phyloP scores from a whole-genome alignment of 2,113 vertebrate genomes.

The Pterocles orientalis region DNA sequence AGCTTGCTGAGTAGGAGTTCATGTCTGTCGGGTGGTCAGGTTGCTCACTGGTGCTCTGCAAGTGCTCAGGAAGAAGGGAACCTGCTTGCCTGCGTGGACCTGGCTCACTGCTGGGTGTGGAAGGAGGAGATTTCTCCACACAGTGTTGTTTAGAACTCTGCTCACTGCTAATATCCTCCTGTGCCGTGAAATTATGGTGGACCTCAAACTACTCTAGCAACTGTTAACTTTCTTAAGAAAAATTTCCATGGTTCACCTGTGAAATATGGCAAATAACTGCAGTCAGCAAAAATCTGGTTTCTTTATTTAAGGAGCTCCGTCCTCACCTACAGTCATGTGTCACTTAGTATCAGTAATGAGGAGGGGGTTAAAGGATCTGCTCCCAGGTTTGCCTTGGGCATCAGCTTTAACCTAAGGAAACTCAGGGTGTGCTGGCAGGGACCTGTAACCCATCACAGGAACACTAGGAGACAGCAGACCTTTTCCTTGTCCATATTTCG shows the following conservation, averaged over 20 bases:
- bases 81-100: not conserved
- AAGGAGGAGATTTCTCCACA: not conserved
- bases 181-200: not conserved
- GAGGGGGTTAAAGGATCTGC: not conserved
- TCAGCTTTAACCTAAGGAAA: not conserved
- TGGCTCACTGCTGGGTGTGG: rapidly evolving
- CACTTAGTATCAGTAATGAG: not conserved
- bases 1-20: not conserved
- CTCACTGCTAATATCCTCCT: not conserved
- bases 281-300: not conserved
- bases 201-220: not conserved
- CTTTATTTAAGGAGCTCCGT: not conserved
- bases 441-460: not conserved
- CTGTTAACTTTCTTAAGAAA: not conserved
- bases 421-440: not conserved
- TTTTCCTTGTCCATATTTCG: not conserved
- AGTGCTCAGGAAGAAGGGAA: not conserved
- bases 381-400: not conserved
- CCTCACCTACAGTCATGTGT: rapidly evolving
- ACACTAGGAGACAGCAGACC: not conserved
- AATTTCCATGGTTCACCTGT: not conserved
- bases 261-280: not conserved
- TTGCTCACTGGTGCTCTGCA: not conserved
- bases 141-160: not conserved
- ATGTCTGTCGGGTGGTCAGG: not conserved